phyloP scores from a whole-genome alignment of 2,113 vertebrate genomes.

The Theristicus caerulescens region DNA sequence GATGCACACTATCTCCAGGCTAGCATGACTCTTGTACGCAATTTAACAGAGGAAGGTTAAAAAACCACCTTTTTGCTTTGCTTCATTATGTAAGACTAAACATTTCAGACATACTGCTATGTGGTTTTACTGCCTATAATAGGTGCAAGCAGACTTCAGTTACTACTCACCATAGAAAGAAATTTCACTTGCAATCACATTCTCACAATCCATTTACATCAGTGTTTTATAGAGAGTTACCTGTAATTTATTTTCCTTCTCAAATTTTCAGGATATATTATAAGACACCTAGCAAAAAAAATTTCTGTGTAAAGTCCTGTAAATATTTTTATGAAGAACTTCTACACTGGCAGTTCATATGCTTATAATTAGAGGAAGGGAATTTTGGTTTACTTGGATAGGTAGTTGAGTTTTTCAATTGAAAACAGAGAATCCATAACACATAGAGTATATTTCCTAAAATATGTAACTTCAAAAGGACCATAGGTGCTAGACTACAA shows the following conservation, averaged over 20 bases:
- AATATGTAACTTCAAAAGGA: not conserved
- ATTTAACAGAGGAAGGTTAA: not conserved
- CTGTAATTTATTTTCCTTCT: constrained; percentile 66
- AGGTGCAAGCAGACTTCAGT: not conserved
- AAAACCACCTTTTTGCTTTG: not conserved
- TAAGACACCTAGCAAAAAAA: constrained; percentile 63
- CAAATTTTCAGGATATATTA: constrained; percentile 64
- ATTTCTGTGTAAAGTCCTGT: constrained; percentile 29
- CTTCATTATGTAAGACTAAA: not conserved
- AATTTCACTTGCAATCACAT: not conserved
- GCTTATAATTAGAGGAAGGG: constrained; percentile 42
- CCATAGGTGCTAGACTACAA: not conserved
- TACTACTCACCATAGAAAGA: not conserved
- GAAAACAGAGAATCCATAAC: constrained; percentile 37
- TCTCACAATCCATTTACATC: constrained; percentile 54
- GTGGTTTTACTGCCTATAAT: not conserved
- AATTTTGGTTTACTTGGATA: not conserved
- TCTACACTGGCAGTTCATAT: constrained; percentile 51
- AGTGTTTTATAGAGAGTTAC: constrained; percentile 57
- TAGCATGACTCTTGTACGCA: not conserved
- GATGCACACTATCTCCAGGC: not conserved
- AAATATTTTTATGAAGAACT: constrained; percentile 67
- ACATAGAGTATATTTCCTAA: not conserved
- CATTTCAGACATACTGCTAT: not conserved
- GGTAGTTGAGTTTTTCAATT: not conserved